Evolutionary conservation across 1,140 invertebrate species (phyloP), one percentile per base, ranked within the genome.

Genomic region (Drosophila nebulosa): DNA sequence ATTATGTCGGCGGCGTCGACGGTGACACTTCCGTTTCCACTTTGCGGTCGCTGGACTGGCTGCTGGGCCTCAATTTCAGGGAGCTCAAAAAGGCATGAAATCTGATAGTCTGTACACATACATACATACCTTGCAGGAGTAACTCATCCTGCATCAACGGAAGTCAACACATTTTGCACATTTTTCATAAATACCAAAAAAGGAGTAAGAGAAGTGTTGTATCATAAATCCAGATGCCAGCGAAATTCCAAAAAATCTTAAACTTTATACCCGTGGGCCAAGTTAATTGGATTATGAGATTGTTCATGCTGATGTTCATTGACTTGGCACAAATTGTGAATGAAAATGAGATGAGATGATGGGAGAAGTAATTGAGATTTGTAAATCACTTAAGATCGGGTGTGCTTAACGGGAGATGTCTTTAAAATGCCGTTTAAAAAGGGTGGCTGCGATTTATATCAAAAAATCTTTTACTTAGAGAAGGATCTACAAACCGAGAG

Each of bases 11-110:
- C 75, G 55, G 68, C 76, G 14, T 46, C 42, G 64, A 69, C 35
- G 74, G 74, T 74, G 71, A 80, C 78, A 89, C 86, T 90, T 89
- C 86, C 86, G 86, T 86, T 89, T 89, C 86, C 86, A 89, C 80
- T 89, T 90, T 89, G 86, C 81, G 86, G 86, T 90, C 53, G 68
- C 27, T 46, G 16, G 39, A 46, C 39, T 46, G 85, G 86, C 86
- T 56, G 66, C 27, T 81, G 64, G 71, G 75, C 69, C 70, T 74
- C 80, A 55, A 52, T 42, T 59, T 57, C 42, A 39, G 61, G 75
- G 46, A 74, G 63, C 61, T 53, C 57, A 53, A 78, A 77, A 72
- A 59, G 12, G 14, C 59, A 32, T 53, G 65, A 26, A 66, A 66
- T 55, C 68, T 51, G 68, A 79, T 74, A 73, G 18, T 4, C 22